Conservation (phyloP, 2,113 vertebrate genomes). For the Eleginops maclovinus region DNA sequence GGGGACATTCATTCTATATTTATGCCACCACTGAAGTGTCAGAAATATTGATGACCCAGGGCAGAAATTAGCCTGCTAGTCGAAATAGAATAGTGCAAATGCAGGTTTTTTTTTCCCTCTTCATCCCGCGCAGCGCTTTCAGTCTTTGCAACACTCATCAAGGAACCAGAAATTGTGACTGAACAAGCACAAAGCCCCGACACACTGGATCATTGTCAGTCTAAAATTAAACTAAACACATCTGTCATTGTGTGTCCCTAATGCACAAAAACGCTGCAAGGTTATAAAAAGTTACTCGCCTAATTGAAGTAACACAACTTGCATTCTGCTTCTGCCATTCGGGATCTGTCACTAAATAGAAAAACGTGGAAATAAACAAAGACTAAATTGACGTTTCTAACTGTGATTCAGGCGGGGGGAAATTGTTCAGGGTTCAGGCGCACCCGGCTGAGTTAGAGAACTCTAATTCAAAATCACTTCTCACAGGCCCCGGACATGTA, state of each 20-base stretch:
- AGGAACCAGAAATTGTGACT: constrained; percentile 55
- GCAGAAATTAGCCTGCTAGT: constrained; percentile 76
- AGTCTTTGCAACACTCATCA: constrained; percentile 60
- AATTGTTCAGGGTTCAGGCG: constrained; percentile 10
- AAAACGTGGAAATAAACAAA: constrained; percentile 40
- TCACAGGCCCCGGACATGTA: constrained; percentile 52
- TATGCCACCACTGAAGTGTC: constrained; percentile 73
- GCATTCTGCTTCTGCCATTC: constrained; percentile 55
- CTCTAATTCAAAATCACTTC: constrained; percentile 58
- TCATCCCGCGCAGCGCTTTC: constrained; percentile 32
- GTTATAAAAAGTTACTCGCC: constrained; percentile 62
- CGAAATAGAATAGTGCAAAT: constrained; percentile 68
- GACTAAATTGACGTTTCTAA: constrained; percentile 22
- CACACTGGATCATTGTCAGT: constrained; percentile 60
- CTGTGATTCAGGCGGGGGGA: not conserved
- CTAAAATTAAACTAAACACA: constrained; percentile 74
- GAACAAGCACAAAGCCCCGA: constrained; percentile 60
- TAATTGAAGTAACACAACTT: constrained; percentile 65
- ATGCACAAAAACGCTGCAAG: constrained; percentile 59
- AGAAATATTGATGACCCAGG: constrained; percentile 81
- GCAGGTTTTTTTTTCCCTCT: constrained; percentile 50
- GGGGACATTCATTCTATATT: constrained; percentile 71
- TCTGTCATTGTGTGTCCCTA: constrained; percentile 60
- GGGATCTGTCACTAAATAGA: constrained; percentile 57
- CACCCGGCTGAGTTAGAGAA: constrained; percentile 32